Conservation (phyloP, 2,888 invertebrate genomes). For the Drosophila austrosaltans region DNA sequence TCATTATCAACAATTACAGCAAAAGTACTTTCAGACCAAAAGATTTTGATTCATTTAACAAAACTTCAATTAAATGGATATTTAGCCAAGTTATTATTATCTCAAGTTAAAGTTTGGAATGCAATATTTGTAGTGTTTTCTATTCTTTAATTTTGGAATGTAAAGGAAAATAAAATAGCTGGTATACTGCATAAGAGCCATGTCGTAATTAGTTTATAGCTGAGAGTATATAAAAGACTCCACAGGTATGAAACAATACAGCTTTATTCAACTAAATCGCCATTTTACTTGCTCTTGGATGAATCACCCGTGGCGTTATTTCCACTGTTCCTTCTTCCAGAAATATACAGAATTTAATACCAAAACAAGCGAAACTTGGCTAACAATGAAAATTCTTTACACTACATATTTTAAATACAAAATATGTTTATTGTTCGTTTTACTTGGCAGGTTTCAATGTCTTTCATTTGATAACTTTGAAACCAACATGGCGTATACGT, state of each 20-base stretch:
- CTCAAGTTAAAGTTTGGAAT: no score
- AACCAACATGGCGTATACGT: constrained; percentile 71
- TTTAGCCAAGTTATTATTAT: no score
- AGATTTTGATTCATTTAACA: no score
- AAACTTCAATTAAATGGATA: no score
- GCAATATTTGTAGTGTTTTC: no score
- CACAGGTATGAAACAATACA: constrained; percentile 68
- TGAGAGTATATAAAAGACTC: not conserved
- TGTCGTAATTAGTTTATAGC: no score
- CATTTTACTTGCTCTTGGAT: constrained; percentile 47
- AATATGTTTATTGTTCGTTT: constrained; percentile 39
- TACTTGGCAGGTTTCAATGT: constrained; percentile 39
- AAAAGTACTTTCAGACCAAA: no score
- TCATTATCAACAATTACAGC: no score
- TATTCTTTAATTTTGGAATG: no score
- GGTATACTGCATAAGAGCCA: no score
- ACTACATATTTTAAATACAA: not conserved
- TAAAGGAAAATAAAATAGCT: no score
- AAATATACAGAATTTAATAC: constrained; percentile 22
- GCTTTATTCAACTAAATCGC: constrained; percentile 72
- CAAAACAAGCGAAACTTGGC: not conserved
- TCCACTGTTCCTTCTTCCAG: constrained; percentile 45
- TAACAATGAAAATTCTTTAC: constrained; percentile 13
- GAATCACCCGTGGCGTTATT: constrained; percentile 57
- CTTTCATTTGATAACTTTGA: constrained; percentile 63